Percentiles rank a stretch among this genome's conserved stretches.
These are phyloP conservation scores for Clostera curtula DNA, from an alignment of 2,888 invertebrate species.

Conservation along the genomic window DNA sequence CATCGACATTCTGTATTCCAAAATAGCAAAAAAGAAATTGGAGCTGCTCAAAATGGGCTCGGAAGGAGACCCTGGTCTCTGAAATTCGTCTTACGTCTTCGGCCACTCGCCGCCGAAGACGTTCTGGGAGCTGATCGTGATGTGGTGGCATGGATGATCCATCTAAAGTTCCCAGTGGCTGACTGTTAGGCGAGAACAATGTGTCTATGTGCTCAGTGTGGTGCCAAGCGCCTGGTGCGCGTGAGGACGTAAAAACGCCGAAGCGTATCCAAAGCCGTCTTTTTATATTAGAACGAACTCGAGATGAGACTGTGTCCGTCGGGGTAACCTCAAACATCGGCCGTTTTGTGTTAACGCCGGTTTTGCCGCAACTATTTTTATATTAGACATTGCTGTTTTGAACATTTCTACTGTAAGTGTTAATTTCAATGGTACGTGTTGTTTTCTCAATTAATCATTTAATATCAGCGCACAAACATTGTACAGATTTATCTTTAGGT, in stretches of 20 bases:
- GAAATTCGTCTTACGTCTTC: constrained; percentile 80
- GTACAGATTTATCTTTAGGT: constrained; percentile 57
- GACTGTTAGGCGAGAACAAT: constrained; percentile 61
- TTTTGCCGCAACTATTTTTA: constrained; percentile 64
- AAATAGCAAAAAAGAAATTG: constrained; percentile 93
- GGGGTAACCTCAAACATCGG: constrained; percentile 42
- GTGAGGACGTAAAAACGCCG: constrained; percentile 52
- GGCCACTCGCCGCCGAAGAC: constrained; percentile 81
- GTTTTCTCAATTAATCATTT: constrained; percentile 58
- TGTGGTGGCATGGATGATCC: constrained; percentile 75
- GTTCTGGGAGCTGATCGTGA: constrained; percentile 75
- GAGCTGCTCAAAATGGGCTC: constrained; percentile 91
- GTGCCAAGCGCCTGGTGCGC: constrained; percentile 64
- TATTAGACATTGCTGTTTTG: constrained; percentile 54
- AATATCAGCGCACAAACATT: constrained; percentile 70
- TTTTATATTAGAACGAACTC: constrained; percentile 56
- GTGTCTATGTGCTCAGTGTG: constrained; percentile 60
- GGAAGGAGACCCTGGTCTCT: constrained; percentile 79
- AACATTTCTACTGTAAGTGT: constrained; percentile 47
- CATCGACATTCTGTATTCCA: constrained; percentile 92
- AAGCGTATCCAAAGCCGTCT: constrained; percentile 64
- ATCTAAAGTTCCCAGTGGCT: constrained; percentile 59
- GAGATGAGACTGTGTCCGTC: constrained; percentile 60
- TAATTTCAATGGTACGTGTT: constrained; percentile 43
- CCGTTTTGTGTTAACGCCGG: constrained; percentile 49